phyloP scores from a whole-genome alignment of 2,797 vertebrate genomes.

The Thamnophis elegans region DNA sequence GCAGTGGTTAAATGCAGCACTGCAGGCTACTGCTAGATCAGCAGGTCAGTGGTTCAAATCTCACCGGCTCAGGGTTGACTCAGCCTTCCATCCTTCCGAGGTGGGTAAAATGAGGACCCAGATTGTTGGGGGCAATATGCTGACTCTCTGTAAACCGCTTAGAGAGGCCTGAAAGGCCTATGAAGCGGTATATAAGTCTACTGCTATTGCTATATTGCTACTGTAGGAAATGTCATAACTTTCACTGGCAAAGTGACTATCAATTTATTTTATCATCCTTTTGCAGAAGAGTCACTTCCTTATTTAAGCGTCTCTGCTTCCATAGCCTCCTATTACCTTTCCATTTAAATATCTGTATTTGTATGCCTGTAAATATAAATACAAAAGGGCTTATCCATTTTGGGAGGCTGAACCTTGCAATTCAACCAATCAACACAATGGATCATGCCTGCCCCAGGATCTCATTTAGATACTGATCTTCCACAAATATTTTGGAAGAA shows the following conservation, averaged over 20 bases:
- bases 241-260: neutral
- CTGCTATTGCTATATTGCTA: too few relatives aligned
- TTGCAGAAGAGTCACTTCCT: neutral
- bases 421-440: neutral
- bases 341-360: neutral
- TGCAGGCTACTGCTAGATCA: too few relatives aligned
- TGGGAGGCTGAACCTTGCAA: neutral
- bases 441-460: neutral
- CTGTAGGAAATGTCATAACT: neutral
- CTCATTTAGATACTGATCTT: neutral
- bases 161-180: too few relatives aligned
- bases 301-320: neutral
- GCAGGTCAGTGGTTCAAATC: too few relatives aligned
- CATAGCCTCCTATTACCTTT: neutral
- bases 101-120: too few relatives aligned
- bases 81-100: too few relatives aligned
- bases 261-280: neutral
- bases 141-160: too few relatives aligned
- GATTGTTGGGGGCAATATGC: too few relatives aligned
- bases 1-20: too few relatives aligned
- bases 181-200: too few relatives aligned
- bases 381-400: neutral
- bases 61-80: too few relatives aligned
- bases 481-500: neutral
- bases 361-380: neutral